Conservation (phyloP, 2,888 invertebrate species). For the Encarsia formosa region DNA sequence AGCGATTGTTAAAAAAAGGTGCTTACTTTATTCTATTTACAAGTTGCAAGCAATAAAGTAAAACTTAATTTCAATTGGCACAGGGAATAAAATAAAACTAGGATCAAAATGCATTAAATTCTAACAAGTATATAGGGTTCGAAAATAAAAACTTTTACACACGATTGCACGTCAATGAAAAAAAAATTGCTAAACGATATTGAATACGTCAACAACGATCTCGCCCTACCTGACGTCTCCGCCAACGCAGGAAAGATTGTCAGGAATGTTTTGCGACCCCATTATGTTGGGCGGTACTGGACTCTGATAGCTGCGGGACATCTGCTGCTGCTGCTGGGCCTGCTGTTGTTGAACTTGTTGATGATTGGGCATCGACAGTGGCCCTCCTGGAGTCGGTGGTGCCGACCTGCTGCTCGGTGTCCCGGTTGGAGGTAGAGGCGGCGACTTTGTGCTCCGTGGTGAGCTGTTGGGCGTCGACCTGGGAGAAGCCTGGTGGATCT, state of each 20-base stretch:
- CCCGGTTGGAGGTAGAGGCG: slow-evolving; percentile 66
- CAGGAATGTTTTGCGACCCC: slow-evolving; percentile 40
- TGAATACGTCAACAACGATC: slow-evolving; percentile 36
- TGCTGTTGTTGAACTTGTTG: slow-evolving; percentile 42
- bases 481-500: slow-evolving; percentile 82
- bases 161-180: too few species aligned
- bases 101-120: too few species aligned
- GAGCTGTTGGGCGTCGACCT: slow-evolving; percentile 84
- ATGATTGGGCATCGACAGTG: slow-evolving; percentile 39
- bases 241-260: slow-evolving; percentile 56
- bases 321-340: slow-evolving; percentile 40
- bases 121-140: too few species aligned
- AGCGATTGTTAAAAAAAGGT: too few species aligned
- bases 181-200: neutral
- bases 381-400: slow-evolving; percentile 54
- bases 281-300: slow-evolving; percentile 42
- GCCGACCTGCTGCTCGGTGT: slow-evolving; percentile 51
- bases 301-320: slow-evolving; percentile 48
- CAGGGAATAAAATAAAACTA: too few species aligned
- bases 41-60: too few species aligned
- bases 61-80: too few species aligned
- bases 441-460: slow-evolving; percentile 80
- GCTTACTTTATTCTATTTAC: too few species aligned
- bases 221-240: slow-evolving; percentile 60
- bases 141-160: too few species aligned